Base-by-base conservation (phyloP, 2,888 invertebrate species). In the Fragum whitleyi region DNA sequence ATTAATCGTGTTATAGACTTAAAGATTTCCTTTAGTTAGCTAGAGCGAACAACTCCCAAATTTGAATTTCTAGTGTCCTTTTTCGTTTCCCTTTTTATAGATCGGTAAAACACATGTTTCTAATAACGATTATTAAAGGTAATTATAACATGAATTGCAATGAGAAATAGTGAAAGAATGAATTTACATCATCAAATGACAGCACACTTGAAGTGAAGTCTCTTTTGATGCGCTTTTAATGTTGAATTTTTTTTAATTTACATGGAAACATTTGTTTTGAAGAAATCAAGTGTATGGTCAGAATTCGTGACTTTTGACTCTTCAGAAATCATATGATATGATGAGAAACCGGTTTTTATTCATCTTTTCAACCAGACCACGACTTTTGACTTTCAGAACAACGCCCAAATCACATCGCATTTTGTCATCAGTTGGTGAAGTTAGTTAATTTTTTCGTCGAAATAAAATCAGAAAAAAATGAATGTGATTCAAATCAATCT, bases 41-140 rank as follows among this genome's bases (percentile, higher is more conserved):
- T 47, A 47, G n/a, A 47, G 47, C 47, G n/a, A 47, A 47, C 47
- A 47, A 47, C 47, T 9, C 47, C 47, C 47, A 47, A 47, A 47
- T 47, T 47, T 47, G 47, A 47, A 47, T 47, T 47, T 47, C 47
- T 47, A 47, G 47, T 47, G 47, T 47, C 47, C 47, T 47, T 47
- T 47, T 47, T 47, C 47, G n/a, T 47, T 36, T n/a, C 47, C 47
- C n/a, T 47, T 47, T 47, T 47, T 47, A 47, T 47, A 47, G 47
- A 47, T 47, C 47, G 47, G 47, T 47, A 47, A 47, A 47, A 47
- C 47, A 47, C 47, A 47, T 47, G 47, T 47, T 47, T 47, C 47
- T 47, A 47, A 47, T 47, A 47, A 47, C 47, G 47, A 47, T 47
- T 47, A 47, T 9, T 47, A 47, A 47, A 47, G 7, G n/a, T n/a